Conservation (phyloP, 2,113 vertebrate species). For the Paramormyrops kingsleyae region DNA sequence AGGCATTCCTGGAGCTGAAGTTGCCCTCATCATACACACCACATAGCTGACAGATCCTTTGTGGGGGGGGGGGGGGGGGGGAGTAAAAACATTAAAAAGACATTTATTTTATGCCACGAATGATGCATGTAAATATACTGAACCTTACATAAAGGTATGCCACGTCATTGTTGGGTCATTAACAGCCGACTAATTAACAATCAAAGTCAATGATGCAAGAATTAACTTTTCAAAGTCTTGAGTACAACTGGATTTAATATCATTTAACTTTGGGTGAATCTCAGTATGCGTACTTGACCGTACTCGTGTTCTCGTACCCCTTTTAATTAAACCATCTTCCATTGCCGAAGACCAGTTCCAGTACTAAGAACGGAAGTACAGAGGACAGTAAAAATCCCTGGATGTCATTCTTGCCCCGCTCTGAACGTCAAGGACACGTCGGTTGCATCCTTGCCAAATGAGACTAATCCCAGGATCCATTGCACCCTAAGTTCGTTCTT, state of each 20-base stretch:
- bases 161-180: background rate
- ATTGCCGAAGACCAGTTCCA: background rate
- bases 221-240: background rate
- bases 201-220: background rate
- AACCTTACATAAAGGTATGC: background rate
- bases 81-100: background rate
- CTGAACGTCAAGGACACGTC: background rate
- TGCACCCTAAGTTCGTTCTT: background rate
- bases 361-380: too few relatives aligned
- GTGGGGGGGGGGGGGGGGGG: background rate
- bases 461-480: background rate
- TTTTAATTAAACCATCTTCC: background rate
- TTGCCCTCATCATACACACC: constrained; percentile 91
- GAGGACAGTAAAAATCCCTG: too few relatives aligned
- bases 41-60: constrained; percentile 82
- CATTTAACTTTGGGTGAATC: background rate
- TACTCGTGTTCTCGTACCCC: background rate
- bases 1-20: constrained; percentile 90
- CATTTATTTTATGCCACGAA: background rate
- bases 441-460: background rate
- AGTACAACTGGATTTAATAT: background rate
- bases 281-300: background rate
- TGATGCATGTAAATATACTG: background rate
- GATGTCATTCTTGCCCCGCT: too few relatives aligned
- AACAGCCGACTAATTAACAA: background rate